Evolutionary conservation across 2,888 invertebrate genomes (phyloP), one percentile per base, ranked within the genome.

Genomic region (Microplitis manilae): DNA sequence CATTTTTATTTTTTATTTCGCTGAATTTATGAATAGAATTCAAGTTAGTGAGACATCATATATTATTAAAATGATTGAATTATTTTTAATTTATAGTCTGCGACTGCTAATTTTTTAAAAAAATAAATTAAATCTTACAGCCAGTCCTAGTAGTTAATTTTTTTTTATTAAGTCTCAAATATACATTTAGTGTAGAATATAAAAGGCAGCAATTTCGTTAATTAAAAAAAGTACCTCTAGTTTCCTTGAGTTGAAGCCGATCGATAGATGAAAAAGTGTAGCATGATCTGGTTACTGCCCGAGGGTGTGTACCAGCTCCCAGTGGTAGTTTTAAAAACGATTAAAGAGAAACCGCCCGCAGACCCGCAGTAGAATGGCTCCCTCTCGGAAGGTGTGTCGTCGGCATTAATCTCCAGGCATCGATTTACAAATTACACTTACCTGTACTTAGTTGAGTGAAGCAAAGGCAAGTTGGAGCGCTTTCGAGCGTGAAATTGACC

Each of bases 401-500:
- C 67, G 64, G 78, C 77, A 81, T 83, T 82, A 83, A 83, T 80
- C 82, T 79, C 75, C 72, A 76, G 59, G 77, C 82, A 80, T 83
- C 82, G 82, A 83, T 83, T 83, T 82, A 82, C 78, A 83, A 83
- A 83, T 84, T 84, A 80, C 76, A 78, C 79, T 76, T 80, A 78
- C 76, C 30, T 62, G 62, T 20, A 65, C 30, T 30, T 30, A 30
- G 30, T 30, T 30, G 30, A 30, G 75, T 50, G 71, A 72, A 73
- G 67, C 15, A 38, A 67, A 20, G 40, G 40, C 71, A 62, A 72
- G 30, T 73, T 15, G 73, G 59, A 59, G 67, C 30, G 65, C 73
- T 73, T 9, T 68, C 79, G 78, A 84, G 81, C 84, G 84, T 84
- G 83, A 84, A 84, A 84, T 84, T 83, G 81, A 77, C 80, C 79